Conservation (phyloP, 2,797 vertebrate genomes). For the Cheirogaleus major region DNA sequence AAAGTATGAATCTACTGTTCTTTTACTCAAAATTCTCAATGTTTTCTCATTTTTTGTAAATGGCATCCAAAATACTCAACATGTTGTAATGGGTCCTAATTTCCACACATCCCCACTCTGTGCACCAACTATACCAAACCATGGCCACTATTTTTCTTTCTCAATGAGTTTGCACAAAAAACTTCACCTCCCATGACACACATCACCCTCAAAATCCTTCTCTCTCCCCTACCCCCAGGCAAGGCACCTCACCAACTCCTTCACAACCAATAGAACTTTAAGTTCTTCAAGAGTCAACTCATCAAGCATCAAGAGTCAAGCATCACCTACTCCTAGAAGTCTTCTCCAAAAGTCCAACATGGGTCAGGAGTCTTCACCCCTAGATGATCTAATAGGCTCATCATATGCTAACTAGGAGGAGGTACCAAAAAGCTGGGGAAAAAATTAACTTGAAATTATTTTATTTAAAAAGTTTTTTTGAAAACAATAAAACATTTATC, state of each 20-base stretch:
- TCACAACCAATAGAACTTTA: neutral
- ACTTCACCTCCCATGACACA: neutral
- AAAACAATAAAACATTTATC: conserved; percentile 15
- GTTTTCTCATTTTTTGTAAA: neutral
- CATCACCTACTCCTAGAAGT: neutral
- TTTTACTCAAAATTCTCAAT: neutral
- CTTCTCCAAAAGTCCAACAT: neutral
- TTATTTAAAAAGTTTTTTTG: neutral
- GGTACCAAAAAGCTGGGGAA: neutral
- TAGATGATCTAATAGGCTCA: neutral
- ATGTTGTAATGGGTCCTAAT: neutral
- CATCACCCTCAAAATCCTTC: neutral
- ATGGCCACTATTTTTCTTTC: neutral
- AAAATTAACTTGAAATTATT: neutral
- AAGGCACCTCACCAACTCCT: neutral
- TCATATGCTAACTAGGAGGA: neutral
- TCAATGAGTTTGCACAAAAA: neutral
- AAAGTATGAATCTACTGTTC: neutral
- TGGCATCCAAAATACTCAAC: neutral
- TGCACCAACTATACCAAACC: neutral
- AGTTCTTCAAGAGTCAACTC: neutral
- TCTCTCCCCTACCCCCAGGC: neutral
- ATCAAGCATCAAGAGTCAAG: neutral
- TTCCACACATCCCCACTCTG: neutral
- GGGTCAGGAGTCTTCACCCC: neutral